Conservation (phyloP, 2,888 invertebrate genomes). For the Phania funesta region DNA sequence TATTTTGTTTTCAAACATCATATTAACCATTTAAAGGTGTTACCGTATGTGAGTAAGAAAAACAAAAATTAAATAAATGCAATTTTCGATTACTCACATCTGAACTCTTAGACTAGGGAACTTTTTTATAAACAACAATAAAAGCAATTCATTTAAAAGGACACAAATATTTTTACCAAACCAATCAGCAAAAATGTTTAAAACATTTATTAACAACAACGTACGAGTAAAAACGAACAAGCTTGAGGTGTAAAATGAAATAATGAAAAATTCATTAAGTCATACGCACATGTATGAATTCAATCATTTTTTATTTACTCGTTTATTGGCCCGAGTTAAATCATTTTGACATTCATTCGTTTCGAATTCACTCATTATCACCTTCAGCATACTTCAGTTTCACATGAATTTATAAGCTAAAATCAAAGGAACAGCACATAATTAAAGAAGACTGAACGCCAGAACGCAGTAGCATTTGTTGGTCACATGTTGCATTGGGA, state of each 20-base stretch:
- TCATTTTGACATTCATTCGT: constrained; percentile 71
- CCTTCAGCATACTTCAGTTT: constrained; percentile 65
- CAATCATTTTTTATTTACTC: not conserved
- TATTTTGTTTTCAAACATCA: constrained; percentile 28
- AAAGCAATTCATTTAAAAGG: not conserved
- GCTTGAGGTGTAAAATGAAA: constrained; percentile 74
- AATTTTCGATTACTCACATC: too few species aligned
- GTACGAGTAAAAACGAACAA: not conserved
- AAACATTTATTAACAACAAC: constrained; percentile 18
- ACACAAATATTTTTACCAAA: not conserved
- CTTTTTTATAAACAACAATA: too few species aligned
- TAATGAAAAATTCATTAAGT: constrained; percentile 76
- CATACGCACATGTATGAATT: constrained; percentile 42
- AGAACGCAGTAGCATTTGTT: not conserved
- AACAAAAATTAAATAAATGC: not conserved
- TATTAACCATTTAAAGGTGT: constrained; percentile 52
- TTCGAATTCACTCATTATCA: constrained; percentile 77
- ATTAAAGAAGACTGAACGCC: constrained; percentile 2
- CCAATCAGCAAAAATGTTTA: constrained; percentile 17
- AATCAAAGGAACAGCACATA: not conserved
- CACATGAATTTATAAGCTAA: not conserved
- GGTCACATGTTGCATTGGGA: not conserved
- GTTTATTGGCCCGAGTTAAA: constrained; percentile 17
- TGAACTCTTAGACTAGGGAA: too few species aligned
- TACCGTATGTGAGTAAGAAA: constrained; percentile 14